A percentile compares a stretch with the other conserved stretches of the same genome.
Conservation (phyloP, 2,888 invertebrate species). For the Calameuta pallipes region DNA sequence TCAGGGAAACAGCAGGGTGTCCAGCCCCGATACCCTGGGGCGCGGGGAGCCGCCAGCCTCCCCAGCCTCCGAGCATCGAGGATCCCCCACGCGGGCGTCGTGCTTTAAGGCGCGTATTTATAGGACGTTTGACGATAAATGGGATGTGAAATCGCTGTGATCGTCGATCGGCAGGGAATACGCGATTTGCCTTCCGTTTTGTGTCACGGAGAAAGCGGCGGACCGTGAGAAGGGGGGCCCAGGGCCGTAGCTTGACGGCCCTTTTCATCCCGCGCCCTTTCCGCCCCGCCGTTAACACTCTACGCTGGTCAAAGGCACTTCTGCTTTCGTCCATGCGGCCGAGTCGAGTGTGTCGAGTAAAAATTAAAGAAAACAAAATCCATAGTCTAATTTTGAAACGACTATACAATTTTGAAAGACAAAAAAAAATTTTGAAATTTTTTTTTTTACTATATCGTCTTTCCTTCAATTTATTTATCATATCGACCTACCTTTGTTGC, state of each 20-base stretch:
- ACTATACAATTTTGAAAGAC: not conserved
- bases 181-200: slow-evolving; percentile 5
- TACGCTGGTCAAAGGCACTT: not conserved
- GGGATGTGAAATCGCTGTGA: slow-evolving; percentile 25
- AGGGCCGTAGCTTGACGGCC: not conserved
- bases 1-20: not conserved
- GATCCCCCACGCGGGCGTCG: not conserved
- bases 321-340: not conserved
- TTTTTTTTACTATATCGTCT: not conserved
- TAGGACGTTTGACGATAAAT: slow-evolving; percentile 22
- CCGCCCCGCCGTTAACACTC: not conserved
- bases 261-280: not conserved
- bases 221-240: slow-evolving; percentile 4
- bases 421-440: not conserved
- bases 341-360: not conserved
- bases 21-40: not conserved
- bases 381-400: not conserved
- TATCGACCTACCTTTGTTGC: not conserved
- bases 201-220: not conserved
- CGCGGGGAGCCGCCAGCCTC: no score
- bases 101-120: slow-evolving; percentile 15
- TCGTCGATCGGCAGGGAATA: slow-evolving; percentile 9
- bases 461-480: not conserved
- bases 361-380: not conserved
- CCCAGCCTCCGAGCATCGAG: not conserved